Conservation (phyloP, 2,888 invertebrate species). For the Dicranocentrus wangi region DNA sequence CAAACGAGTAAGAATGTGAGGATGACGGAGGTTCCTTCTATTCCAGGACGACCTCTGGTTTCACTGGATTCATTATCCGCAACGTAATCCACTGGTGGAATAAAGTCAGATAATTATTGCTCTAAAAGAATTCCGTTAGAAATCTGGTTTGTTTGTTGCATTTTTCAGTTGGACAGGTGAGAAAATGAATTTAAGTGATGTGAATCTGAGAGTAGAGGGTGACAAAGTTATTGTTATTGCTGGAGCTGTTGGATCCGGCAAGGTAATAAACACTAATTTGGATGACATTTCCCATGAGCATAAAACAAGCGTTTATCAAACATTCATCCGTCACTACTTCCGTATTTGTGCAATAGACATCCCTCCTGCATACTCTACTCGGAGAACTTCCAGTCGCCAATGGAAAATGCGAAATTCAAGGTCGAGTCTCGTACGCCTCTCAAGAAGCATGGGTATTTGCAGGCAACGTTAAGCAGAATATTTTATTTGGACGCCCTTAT, state of each 20-base stretch:
- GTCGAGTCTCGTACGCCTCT: slow-evolving; percentile 75
- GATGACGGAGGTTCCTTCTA: not conserved
- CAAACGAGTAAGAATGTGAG: slow-evolving; percentile 73
- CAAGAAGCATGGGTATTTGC: slow-evolving; percentile 68
- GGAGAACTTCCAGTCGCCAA: slow-evolving; percentile 76
- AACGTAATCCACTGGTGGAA: slow-evolving; percentile 25
- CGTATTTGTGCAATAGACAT: slow-evolving; percentile 52
- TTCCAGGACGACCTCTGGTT: slow-evolving; percentile 11
- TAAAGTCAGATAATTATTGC: not conserved
- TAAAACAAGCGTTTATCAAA: not conserved
- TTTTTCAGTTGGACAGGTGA: slow-evolving; percentile 65
- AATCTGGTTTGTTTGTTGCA: no score
- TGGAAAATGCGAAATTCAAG: slow-evolving; percentile 75
- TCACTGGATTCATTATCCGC: slow-evolving; percentile 23
- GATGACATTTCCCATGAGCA: not conserved
- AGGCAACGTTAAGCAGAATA: slow-evolving; percentile 71
- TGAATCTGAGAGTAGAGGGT: slow-evolving; percentile 58
- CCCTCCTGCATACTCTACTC: slow-evolving; percentile 74
- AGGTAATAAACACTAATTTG: slow-evolving; percentile 44
- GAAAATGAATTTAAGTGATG: slow-evolving; percentile 46
- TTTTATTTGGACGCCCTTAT: slow-evolving; percentile 69
- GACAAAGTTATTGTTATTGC: slow-evolving; percentile 65
- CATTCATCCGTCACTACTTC: not conserved
- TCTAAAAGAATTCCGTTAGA: not conserved
- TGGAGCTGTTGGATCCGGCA: slow-evolving; percentile 69